Evolutionary conservation across 2,113 vertebrate genomes (phyloP).

Genomic region (Toxotes chatareus): DNA sequence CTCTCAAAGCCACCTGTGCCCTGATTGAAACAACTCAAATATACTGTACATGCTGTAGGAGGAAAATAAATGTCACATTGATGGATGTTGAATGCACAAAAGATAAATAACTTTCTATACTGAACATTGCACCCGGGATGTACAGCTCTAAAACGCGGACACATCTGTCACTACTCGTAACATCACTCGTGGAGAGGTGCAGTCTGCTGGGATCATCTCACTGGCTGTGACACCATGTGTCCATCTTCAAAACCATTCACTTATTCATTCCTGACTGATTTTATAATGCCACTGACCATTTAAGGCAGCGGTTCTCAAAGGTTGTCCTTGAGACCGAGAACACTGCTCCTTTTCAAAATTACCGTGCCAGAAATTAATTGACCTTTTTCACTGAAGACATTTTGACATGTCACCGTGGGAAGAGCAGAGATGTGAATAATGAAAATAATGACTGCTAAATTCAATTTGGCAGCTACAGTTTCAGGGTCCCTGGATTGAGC

Average conservation of each 20-base stretch:
- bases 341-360: neutral
- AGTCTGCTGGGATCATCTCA: neutral
- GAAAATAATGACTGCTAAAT: neutral
- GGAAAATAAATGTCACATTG: slow-evolving; percentile 51
- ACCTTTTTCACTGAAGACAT: neutral
- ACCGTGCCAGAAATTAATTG: neutral
- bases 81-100: slow-evolving; percentile 39
- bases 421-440: neutral
- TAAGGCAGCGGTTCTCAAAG: neutral
- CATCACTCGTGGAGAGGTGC: neutral
- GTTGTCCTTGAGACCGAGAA: neutral
- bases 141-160: slow-evolving; percentile 1
- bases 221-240: neutral
- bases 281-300: slow-evolving; percentile 5
- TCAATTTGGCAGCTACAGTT: neutral
- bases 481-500: neutral
- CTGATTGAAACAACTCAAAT: slow-evolving; percentile 31
- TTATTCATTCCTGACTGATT: slow-evolving; percentile 1
- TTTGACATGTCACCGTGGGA: too few relatives aligned
- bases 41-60: slow-evolving; percentile 17
- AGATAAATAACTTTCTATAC: slow-evolving; percentile 46
- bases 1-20: slow-evolving; percentile 2
- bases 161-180: slow-evolving; percentile 19
- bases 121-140: slow-evolving; percentile 12
- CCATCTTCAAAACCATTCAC: neutral